Evolutionary conservation across 2,888 invertebrate species (phyloP).

Genomic region (Mesoligia furuncula): DNA sequence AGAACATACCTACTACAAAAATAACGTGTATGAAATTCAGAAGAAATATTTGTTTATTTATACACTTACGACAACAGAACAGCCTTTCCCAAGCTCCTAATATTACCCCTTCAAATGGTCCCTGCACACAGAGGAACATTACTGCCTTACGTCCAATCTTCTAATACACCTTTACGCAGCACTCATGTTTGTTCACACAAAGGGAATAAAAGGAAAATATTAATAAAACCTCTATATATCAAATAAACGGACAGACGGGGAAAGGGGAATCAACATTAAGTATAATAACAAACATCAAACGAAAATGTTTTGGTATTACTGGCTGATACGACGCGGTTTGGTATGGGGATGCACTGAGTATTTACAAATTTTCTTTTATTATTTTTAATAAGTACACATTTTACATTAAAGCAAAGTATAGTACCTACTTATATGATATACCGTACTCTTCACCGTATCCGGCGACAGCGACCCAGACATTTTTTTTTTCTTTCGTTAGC

Average conservation of each 20-base stretch:
- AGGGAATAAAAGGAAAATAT: conserved; percentile 64
- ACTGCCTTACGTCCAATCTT: conserved; percentile 41
- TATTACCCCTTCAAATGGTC: conserved; percentile 6
- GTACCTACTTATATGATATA: no score
- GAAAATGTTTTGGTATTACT: conserved; percentile 70
- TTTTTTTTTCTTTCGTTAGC: no score
- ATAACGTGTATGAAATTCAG: background rate
- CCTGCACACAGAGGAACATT: conserved; percentile 21
- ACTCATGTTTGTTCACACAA: conserved; percentile 58
- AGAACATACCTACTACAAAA: background rate
- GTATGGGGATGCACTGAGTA: conserved; percentile 43
- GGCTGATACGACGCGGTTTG: conserved; percentile 58
- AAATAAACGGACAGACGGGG: conserved; percentile 68
- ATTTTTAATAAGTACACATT: no score
- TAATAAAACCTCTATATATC: conserved; percentile 70
- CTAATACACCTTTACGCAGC: conserved; percentile 46
- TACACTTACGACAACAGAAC: background rate
- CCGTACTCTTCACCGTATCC: no score
- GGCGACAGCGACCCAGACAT: no score
- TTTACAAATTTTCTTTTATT: no score
- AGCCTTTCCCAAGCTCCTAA: background rate
- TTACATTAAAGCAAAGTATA: no score
- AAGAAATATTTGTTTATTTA: background rate
- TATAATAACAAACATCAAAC: conserved; percentile 77
- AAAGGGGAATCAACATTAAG: conserved; percentile 71